These are phyloP conservation scores for Sciurus carolinensis DNA, from an alignment of 2,797 vertebrate genomes.

Conservation along the genomic window DNA sequence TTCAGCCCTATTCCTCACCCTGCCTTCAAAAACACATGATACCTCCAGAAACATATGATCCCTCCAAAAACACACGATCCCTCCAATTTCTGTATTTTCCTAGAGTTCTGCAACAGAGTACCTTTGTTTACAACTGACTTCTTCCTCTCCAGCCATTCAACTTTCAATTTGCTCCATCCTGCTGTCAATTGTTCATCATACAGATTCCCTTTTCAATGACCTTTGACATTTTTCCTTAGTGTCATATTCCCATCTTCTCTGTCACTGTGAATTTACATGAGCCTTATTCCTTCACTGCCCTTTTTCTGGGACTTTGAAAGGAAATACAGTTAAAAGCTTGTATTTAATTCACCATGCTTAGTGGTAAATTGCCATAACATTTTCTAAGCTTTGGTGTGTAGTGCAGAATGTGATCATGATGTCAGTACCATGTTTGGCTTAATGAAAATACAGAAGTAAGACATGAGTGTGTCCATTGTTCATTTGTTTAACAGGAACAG, in stretches of 20 bases:
- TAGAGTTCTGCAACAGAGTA: not conserved
- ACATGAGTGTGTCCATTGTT: not conserved
- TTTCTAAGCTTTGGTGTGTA: not conserved
- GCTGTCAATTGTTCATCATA: not conserved
- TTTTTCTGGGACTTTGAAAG: not conserved
- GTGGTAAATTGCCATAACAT: not conserved
- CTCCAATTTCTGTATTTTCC: not conserved
- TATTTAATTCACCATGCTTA: not conserved
- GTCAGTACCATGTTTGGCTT: not conserved
- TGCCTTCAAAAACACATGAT: not conserved
- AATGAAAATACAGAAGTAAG: not conserved
- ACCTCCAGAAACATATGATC: not conserved
- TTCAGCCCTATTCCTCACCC: not conserved
- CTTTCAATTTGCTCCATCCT: not conserved
- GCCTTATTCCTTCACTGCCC: not conserved
- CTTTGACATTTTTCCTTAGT: not conserved
- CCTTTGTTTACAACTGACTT: not conserved
- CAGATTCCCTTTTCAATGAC: not conserved
- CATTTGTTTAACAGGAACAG: not conserved
- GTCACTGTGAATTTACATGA: not conserved
- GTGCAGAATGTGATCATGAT: not conserved
- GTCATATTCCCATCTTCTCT: not conserved
- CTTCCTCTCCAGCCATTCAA: not conserved
- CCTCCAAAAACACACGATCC: not conserved
- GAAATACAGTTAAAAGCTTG: not conserved